phyloP scores from a whole-genome alignment of 2,797 vertebrate species.

The Nasua narica region DNA sequence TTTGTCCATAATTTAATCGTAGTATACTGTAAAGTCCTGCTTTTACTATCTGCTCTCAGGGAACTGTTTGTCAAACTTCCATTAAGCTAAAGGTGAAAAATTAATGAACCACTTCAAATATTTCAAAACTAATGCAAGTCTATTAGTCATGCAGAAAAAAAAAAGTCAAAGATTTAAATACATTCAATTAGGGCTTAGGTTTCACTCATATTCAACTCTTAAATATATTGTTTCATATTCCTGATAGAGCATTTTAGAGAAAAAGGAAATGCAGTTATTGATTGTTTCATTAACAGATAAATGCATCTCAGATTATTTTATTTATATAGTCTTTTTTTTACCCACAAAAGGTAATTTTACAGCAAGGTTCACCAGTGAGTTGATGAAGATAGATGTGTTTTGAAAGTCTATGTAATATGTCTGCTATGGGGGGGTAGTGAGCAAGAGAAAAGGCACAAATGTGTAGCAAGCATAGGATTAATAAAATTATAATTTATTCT shows the following conservation, averaged over 20 bases:
- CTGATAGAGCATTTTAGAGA: constrained; percentile 54
- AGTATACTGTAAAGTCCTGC: constrained; percentile 58
- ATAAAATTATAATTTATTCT: neutral
- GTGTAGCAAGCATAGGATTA: neutral
- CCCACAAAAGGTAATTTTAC: neutral
- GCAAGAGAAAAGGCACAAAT: neutral
- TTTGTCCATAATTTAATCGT: constrained; percentile 66
- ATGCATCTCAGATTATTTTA: constrained; percentile 20
- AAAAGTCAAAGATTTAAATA: constrained; percentile 66
- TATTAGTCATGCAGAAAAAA: constrained; percentile 74
- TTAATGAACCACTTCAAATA: constrained; percentile 81
- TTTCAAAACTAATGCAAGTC: constrained; percentile 80
- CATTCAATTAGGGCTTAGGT: constrained; percentile 34
- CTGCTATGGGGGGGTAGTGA: neutral
- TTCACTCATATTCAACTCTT: constrained; percentile 51
- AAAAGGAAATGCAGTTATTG: constrained; percentile 22
- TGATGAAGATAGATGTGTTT: neutral
- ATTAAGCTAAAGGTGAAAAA: constrained; percentile 83
- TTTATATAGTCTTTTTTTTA: constrained; percentile 41
- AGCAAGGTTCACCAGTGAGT: neutral
- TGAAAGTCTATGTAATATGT: neutral
- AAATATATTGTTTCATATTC: constrained; percentile 28
- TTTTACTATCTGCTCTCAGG: constrained; percentile 71
- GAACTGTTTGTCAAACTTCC: constrained; percentile 82
- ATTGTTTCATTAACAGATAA: constrained; percentile 41